phyloP scores from a whole-genome alignment of 2,888 invertebrate genomes.

The Lasioglossum oenotherae region DNA sequence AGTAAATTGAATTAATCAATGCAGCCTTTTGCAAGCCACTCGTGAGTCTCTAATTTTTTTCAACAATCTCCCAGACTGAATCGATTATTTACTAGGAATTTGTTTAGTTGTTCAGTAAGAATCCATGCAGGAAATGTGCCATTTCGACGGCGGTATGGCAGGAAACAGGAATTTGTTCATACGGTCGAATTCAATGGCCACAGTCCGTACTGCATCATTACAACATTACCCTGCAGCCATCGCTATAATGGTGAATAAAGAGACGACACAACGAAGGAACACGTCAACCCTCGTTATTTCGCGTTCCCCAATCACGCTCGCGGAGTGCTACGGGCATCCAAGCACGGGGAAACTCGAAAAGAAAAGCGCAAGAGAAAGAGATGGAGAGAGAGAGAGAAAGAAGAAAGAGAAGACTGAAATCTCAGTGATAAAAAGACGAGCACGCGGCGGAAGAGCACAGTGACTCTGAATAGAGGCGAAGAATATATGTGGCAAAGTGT shows the following conservation, averaged over 20 bases:
- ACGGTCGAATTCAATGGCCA: neutral
- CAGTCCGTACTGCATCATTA: neutral
- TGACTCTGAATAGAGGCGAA: constrained; percentile 11
- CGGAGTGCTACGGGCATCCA: neutral
- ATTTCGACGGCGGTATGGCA: neutral
- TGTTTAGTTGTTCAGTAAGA: neutral
- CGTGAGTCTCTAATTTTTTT: too few relatives aligned
- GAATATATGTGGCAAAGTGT: constrained; percentile 5
- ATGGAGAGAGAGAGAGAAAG: neutral
- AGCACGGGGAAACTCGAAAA: neutral
- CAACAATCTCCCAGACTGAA: neutral
- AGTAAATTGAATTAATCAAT: too few relatives aligned
- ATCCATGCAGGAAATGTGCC: neutral
- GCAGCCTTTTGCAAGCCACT: too few relatives aligned
- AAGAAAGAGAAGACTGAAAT: neutral
- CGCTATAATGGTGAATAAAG: neutral
- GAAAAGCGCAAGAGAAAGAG: neutral
- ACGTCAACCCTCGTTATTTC: constrained; percentile 15
- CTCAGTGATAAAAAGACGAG: constrained; percentile 10
- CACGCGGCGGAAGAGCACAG: constrained; percentile 6
- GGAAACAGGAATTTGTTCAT: neutral
- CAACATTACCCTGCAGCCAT: neutral
- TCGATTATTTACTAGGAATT: neutral
- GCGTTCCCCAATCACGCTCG: constrained; percentile 8
- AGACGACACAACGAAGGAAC: constrained; percentile 10